Evolutionary conservation across 2,888 invertebrate species (phyloP), one percentile per base, ranked within the genome.

Genomic region (Charanyca ferruginea): DNA sequence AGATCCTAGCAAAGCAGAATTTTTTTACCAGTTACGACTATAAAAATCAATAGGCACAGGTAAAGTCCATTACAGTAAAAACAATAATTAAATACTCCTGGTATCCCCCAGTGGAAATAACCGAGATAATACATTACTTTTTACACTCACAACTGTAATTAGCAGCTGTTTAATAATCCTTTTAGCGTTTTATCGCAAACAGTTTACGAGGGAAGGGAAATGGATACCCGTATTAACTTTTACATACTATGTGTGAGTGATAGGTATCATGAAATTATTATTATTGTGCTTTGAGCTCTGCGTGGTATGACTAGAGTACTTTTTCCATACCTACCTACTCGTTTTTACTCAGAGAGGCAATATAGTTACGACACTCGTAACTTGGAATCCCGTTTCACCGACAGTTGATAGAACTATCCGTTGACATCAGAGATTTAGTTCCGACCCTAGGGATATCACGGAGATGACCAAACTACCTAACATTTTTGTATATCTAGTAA

Each of bases 401-500:
- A 72, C 71, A 74, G 78, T 70, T 74, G 78, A 66, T 67, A 67
- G 62, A 69, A 66, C 44, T 77, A 77, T 74, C 74, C 59, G 52
- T 64, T 80, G 66, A 77, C 83, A 55, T 76, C 67, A 61, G 62
- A 83, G 83, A 77, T 72, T 83, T 74, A 72, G 57, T 53, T 71
- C 53, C 48, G 52, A 71, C 81, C 67, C 79, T 45, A 5, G 66
- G 70, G 74, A 66, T 52, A 65, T 55, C 52, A 66, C 65, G 53
- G 57, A 65, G 53, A 67, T 76, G 78, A 75, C 74, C 73, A 60
- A 77, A 79, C 83, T 83, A 79, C 79, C 81, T 83, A 76, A 77
- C 64, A 84, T 86, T 86, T 84, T 83, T 82, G 76, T 76, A 79
- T 81, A 80, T 75, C 80, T 83, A 79, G 76, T 71, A 75, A 73